Percentiles rank a stretch among this genome's conserved stretches.
These are phyloP conservation scores for Gerris lacustris DNA, from an alignment of 2,888 invertebrate species.

Conservation along the genomic window DNA sequence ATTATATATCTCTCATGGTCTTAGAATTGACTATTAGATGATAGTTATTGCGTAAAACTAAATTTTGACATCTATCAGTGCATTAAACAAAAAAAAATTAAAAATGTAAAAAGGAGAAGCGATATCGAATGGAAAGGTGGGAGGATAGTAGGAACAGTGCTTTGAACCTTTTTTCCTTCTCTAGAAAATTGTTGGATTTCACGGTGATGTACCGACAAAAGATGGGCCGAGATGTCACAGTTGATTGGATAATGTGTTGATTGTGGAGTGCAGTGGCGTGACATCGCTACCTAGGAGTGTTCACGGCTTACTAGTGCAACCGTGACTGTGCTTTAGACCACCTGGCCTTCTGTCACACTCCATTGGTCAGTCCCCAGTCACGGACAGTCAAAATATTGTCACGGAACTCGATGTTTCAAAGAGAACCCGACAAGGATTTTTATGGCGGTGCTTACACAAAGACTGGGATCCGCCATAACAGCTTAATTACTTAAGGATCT, in stretches of 20 bases:
- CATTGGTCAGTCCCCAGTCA: not conserved
- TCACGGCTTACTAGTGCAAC: not conserved
- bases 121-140: not conserved
- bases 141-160: not conserved
- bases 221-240: not conserved
- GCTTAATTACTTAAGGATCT: not conserved
- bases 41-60: too few relatives aligned
- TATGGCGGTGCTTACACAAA: not conserved
- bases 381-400: conserved; percentile 5
- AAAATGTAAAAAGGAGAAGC: too few relatives aligned
- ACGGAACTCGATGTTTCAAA: not conserved
- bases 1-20: too few relatives aligned
- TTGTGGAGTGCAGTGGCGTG: conserved; percentile 1
- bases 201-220: conserved; percentile 3
- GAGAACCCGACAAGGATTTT: not conserved
- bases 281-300: not conserved
- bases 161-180: not conserved
- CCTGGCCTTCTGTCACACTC: conserved; percentile 2
- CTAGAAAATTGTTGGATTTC: not conserved
- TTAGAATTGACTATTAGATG: too few relatives aligned
- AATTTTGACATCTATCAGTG: too few relatives aligned
- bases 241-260: conserved; percentile 5
- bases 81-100: too few relatives aligned
- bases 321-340: not conserved
- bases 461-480: not conserved